phyloP scores from a whole-genome alignment of 2,888 invertebrate genomes.

The Tetranychus truncatus region DNA sequence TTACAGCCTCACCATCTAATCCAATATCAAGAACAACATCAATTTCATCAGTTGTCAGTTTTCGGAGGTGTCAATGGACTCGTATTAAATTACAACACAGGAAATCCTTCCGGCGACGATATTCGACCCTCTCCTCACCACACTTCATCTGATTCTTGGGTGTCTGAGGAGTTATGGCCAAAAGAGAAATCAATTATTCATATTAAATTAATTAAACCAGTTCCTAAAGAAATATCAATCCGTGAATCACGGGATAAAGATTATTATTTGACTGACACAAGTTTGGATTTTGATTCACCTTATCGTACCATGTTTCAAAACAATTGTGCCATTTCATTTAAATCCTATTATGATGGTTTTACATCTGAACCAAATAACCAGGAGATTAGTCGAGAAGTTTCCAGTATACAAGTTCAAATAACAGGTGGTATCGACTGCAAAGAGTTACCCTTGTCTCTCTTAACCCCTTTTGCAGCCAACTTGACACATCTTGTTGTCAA shows the following conservation, averaged over 20 bases:
- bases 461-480: slow-evolving; percentile 10
- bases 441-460: background rate
- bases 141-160: slow-evolving; percentile 8
- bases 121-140: background rate
- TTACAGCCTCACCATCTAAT: background rate
- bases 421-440: background rate
- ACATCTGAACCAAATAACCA: slow-evolving; percentile 2
- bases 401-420: slow-evolving; percentile 12
- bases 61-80: background rate
- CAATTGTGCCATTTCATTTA: slow-evolving; percentile 18
- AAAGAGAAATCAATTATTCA: slow-evolving; percentile 18
- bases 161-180: slow-evolving; percentile 16
- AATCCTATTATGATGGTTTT: slow-evolving; percentile 8
- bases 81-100: background rate
- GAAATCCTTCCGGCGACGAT: background rate
- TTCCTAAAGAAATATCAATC: slow-evolving; percentile 13
- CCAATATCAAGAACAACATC: background rate
- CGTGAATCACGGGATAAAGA: slow-evolving; percentile 13
- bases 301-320: slow-evolving; percentile 8
- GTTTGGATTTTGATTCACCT: slow-evolving; percentile 21
- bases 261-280: slow-evolving; percentile 13
- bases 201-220: slow-evolving; percentile 16
- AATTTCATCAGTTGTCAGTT: background rate
- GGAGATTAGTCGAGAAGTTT: background rate
- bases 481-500: slow-evolving; percentile 18